A percentile compares a stretch with the other conserved stretches of the same genome.
These are phyloP conservation scores for Drosophila greeni DNA, from an alignment of 2,888 invertebrate genomes.

Conservation along the genomic window DNA sequence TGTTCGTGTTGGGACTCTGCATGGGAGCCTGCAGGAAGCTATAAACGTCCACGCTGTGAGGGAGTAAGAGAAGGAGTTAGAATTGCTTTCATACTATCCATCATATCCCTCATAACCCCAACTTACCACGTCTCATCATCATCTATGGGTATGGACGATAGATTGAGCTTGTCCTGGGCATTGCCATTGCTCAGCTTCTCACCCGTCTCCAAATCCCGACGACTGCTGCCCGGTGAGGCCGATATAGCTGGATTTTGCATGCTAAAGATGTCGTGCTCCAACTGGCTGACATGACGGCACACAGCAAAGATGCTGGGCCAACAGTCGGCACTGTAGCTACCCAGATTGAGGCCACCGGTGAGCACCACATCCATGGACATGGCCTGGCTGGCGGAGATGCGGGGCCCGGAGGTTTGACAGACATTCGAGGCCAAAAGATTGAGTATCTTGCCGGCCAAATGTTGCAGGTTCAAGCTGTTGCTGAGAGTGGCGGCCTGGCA, in stretches of 20 bases:
- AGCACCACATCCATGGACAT: constrained; percentile 95
- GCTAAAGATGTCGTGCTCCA: constrained; percentile 94
- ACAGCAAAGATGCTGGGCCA: constrained; percentile 98
- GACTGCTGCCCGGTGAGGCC: constrained; percentile 75
- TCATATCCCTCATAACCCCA: too few relatives aligned
- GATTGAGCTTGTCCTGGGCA: constrained; percentile 81
- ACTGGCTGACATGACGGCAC: constrained; percentile 93
- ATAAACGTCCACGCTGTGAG: constrained; percentile 88
- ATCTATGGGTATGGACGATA: constrained; percentile 82
- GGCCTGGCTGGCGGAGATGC: constrained; percentile 92
- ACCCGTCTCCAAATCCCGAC: constrained; percentile 77
- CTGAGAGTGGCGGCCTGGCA: constrained; percentile 90
- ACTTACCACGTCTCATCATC: constrained; percentile 89
- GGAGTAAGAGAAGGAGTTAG: neutral
- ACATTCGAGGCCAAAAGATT: constrained; percentile 92
- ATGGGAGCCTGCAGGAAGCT: constrained; percentile 88
- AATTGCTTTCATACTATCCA: neutral
- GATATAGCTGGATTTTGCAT: constrained; percentile 81
- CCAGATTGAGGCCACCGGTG: constrained; percentile 91
- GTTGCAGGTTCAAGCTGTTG: constrained; percentile 92
- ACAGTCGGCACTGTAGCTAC: constrained; percentile 94
- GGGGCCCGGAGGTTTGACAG: constrained; percentile 88
- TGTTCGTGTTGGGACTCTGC: constrained; percentile 82
- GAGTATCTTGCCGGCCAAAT: constrained; percentile 93
- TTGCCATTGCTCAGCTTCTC: constrained; percentile 78